Conservation (phyloP, 2,113 vertebrate genomes). For the Meles meles region DNA sequence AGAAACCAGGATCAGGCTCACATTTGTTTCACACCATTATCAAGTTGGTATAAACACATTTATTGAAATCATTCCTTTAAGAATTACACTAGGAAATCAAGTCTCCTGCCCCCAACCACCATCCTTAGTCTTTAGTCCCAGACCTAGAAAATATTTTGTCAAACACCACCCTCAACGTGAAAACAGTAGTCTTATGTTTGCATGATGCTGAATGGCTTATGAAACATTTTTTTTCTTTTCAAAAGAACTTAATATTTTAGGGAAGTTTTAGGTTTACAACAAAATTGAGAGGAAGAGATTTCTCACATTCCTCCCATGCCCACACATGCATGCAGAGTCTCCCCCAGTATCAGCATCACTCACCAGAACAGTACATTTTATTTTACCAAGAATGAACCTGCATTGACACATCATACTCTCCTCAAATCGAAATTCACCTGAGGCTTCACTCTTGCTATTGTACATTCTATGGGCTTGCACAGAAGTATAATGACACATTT, state of each 20-base stretch:
- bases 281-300: neutral
- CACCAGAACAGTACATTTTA: too few species aligned
- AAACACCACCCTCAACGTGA: neutral
- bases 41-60: neutral
- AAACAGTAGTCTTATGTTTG: neutral
- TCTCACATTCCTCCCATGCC: neutral
- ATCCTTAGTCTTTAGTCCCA: neutral
- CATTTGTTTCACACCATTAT: neutral
- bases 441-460: too few species aligned
- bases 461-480: neutral
- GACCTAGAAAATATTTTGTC: neutral
- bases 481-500: too few species aligned
- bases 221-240: too few species aligned
- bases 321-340: neutral
- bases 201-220: rapidly evolving
- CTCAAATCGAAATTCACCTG: too few species aligned
- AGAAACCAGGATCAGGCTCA: neutral
- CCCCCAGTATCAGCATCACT: neutral
- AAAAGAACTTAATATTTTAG: neutral
- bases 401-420: neutral
- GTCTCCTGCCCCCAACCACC: neutral
- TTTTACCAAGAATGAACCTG: neutral
- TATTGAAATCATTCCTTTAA: neutral
- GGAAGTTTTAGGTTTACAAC: neutral
- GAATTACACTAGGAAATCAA: neutral